Evolutionary conservation across 2,888 invertebrate genomes (phyloP), one percentile per base, ranked within the genome.

Genomic region (Temnothorax rugatulus): DNA sequence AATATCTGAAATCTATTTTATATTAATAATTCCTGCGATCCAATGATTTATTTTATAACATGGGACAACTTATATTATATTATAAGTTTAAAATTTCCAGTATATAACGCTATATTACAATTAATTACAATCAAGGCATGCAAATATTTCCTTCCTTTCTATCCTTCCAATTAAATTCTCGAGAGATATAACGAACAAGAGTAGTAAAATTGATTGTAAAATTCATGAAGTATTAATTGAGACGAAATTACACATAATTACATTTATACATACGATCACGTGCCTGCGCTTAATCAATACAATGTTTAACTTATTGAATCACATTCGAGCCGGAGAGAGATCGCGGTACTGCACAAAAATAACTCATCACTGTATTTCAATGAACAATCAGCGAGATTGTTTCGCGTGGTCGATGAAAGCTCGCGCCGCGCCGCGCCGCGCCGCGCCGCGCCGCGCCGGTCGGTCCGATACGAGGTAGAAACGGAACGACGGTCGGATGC

Each of bases 301-400:
- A 25, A 47, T 81, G 59, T 73, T 81, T 38, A 59, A 61, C 25
- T 77, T 57, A 68, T 1, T 47, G 25, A 52, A 29, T 75, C 13
- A 21, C 25, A 41, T 59, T 59, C 47, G 47, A 79, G 15, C 21
- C 41, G 44, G 38, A 47, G 47, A 59, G 25, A 47, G 47, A 59
- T 79, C 71, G 29, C 44, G 68, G 47, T 71, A 34, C 21, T 34
- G 34, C 18, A 59, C 59, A 61, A 81, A 81, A 73, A 47, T 73
- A 61, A 81, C 38, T 73, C 50, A 47, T 41, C 47, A 59, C 34
- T 38, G 38, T 61, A 73, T 73, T 38, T 81, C 38, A 61, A 44
- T 63, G 76, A 54, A 73, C 52, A 82, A 64, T 82, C 77, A 76
- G 34, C n/a, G 76, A 82, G 64, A 82, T 76, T 41, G 63, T 73